Conservation (phyloP, 92 coral and sea anemone genomes). For the Porites lobata region DNA sequence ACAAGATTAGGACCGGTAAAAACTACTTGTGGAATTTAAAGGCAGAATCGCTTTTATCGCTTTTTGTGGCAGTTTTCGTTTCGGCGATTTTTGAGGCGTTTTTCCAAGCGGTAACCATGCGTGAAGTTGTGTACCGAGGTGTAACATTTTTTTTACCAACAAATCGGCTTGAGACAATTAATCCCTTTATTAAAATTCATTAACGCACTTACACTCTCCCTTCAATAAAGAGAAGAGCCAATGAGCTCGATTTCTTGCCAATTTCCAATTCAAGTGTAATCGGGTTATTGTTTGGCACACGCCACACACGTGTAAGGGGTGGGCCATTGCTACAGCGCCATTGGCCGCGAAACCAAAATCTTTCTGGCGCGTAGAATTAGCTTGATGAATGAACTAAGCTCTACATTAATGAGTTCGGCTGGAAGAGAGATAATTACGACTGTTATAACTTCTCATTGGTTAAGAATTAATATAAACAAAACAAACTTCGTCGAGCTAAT, state of each 20-base stretch:
- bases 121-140: slow-evolving; percentile 79
- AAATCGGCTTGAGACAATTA: slow-evolving; percentile 83
- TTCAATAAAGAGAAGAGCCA: slow-evolving; percentile 74
- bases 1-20: slow-evolving; percentile 59
- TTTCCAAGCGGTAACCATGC: slow-evolving; percentile 61
- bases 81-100: slow-evolving; percentile 3
- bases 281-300: slow-evolving; percentile 81
- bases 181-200: slow-evolving; percentile 91
- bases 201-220: slow-evolving; percentile 88
- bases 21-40: slow-evolving; percentile 22
- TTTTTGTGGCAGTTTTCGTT: slow-evolving; percentile 21
- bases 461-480: slow-evolving; percentile 72
- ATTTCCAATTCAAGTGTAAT: slow-evolving; percentile 77
- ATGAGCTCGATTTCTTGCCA: slow-evolving; percentile 52
- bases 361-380: slow-evolving; percentile 84
- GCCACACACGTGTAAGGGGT: slow-evolving; percentile 82
- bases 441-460: slow-evolving; percentile 85
- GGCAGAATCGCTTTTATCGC: background rate
- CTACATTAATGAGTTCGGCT: slow-evolving; percentile 87
- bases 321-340: slow-evolving; percentile 52
- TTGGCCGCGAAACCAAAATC: slow-evolving; percentile 81
- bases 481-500: slow-evolving; percentile 92
- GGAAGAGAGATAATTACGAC: slow-evolving; percentile 77
- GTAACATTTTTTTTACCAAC: slow-evolving; percentile 87
- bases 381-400: slow-evolving; percentile 83